phyloP scores from a whole-genome alignment of 2,113 vertebrate genomes.

The Phyllostomus discolor region DNA sequence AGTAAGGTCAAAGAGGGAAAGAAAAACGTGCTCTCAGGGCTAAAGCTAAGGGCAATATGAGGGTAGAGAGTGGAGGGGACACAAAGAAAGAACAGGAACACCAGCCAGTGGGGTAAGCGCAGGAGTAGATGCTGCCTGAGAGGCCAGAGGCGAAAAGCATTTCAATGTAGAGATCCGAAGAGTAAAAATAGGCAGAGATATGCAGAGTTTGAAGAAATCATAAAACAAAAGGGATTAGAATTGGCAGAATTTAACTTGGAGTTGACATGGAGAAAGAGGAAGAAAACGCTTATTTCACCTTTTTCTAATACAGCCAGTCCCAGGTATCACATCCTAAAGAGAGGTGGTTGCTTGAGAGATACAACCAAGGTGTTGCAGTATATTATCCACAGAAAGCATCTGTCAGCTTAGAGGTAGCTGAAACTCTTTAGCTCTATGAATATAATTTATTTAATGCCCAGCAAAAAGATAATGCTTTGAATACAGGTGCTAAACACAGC shows the following conservation, averaged over 20 bases:
- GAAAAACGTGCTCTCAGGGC: neutral
- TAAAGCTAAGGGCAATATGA: neutral
- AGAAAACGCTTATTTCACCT: neutral
- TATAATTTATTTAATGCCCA: neutral
- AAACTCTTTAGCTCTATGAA: conserved; percentile 35
- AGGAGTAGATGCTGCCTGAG: neutral
- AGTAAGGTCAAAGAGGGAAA: neutral
- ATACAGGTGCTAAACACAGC: conserved; percentile 39
- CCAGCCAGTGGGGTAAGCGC: neutral
- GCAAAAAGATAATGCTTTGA: conserved; percentile 20
- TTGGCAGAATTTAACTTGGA: neutral
- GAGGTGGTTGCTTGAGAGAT: neutral
- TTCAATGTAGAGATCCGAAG: neutral
- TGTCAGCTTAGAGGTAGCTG: neutral
- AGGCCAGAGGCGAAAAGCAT: neutral
- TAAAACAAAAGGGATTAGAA: neutral
- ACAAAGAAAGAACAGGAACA: neutral
- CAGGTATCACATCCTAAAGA: neutral
- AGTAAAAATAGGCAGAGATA: neutral
- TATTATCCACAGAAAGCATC: neutral
- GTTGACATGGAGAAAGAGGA: neutral
- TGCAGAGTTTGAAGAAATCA: neutral
- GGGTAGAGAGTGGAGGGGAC: accelerated
- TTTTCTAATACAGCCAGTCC: neutral
- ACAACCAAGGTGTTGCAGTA: neutral